Evolutionary conservation across 2,888 invertebrate genomes (phyloP).

Genomic region (Drosophila limbata): DNA sequence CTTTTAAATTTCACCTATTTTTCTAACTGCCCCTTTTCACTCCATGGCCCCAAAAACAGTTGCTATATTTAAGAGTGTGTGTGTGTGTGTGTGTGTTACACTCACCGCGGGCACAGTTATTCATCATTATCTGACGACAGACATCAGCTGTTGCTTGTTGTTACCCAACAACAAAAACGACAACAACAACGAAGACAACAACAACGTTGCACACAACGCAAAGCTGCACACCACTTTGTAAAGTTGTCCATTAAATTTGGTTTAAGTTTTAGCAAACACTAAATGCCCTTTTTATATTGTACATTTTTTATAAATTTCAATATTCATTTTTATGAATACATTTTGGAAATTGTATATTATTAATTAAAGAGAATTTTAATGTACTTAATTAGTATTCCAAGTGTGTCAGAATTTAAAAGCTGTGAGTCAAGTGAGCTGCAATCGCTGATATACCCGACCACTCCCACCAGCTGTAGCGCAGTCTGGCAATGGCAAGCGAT

Average conservation of each 20-base stretch:
- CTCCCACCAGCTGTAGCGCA: slow-evolving; percentile 54
- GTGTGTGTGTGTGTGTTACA: slow-evolving; percentile 36
- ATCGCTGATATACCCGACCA: slow-evolving; percentile 18
- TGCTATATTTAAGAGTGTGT: not conserved
- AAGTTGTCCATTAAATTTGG: slow-evolving; percentile 15
- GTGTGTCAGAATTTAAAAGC: not conserved
- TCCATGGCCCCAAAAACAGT: slow-evolving; percentile 4
- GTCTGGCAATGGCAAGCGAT: slow-evolving; percentile 62
- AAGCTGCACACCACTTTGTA: slow-evolving; percentile 55
- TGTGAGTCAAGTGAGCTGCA: not conserved
- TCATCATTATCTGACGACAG: slow-evolving; percentile 70
- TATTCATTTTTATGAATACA: too few relatives aligned
- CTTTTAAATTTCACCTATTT: slow-evolving; percentile 65
- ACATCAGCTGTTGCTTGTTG: slow-evolving; percentile 71
- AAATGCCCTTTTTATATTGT: slow-evolving; percentile 6
- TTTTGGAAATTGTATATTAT: too few relatives aligned
- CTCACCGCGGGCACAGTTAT: slow-evolving; percentile 61
- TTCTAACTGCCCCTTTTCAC: slow-evolving; percentile 15
- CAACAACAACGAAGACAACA: slow-evolving; percentile 12
- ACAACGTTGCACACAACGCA: slow-evolving; percentile 52
- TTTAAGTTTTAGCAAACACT: not conserved
- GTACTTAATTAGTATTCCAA: not conserved
- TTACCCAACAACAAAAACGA: slow-evolving; percentile 51
- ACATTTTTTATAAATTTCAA: not conserved
- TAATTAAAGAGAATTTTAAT: not conserved